Evolutionary conservation across 2,113 vertebrate genomes (phyloP).

Genomic region (Ailurus styani): DNA sequence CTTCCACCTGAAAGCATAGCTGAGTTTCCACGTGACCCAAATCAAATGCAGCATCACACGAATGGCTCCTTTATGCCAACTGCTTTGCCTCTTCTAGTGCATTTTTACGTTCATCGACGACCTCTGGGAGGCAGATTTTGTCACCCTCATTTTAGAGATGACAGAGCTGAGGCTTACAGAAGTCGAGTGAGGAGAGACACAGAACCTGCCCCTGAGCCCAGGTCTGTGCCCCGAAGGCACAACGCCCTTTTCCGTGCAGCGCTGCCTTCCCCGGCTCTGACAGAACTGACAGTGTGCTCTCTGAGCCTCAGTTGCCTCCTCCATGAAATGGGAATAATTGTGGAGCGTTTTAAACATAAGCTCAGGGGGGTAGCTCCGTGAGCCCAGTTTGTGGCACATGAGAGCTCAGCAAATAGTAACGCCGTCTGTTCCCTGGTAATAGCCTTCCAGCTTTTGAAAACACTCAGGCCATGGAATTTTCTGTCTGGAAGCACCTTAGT

Average conservation of each 20-base stretch:
- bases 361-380: background rate
- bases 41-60: background rate
- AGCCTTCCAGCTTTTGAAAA: background rate
- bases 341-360: background rate
- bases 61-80: background rate
- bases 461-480: background rate
- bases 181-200: background rate
- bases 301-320: background rate
- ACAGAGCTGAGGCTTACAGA: background rate
- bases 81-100: background rate
- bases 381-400: background rate
- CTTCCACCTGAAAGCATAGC: background rate
- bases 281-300: fast-evolving
- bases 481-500: background rate
- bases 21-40: background rate
- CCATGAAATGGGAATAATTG: background rate
- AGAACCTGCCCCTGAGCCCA: background rate
- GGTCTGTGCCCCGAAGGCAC: background rate
- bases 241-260: fast-evolving
- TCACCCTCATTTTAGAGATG: background rate
- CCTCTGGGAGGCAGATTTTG: background rate
- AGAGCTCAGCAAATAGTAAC: background rate
- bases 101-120: background rate
- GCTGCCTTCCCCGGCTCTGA: background rate
- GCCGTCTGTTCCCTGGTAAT: background rate